Evolutionary conservation across 2,888 invertebrate genomes (phyloP).

Genomic region (Colletes collaris): DNA sequence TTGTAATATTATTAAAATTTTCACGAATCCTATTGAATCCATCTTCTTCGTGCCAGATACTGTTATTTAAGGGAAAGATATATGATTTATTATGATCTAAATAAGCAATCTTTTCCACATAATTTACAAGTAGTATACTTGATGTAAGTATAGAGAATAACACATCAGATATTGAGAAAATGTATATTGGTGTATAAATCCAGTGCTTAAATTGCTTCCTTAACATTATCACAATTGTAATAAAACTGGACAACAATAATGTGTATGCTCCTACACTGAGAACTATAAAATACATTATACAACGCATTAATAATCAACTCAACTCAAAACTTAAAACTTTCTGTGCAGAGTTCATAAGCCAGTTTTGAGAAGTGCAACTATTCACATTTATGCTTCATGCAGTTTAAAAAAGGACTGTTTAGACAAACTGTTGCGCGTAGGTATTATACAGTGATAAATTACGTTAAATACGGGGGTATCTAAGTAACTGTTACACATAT

Average conservation of each 20-base stretch:
- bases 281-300: conserved; percentile 70
- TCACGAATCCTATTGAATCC: conserved; percentile 15
- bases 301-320: conserved; percentile 5
- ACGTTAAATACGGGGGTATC: conserved; percentile 56
- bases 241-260: conserved; percentile 71
- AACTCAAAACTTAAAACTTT: neutral
- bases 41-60: conserved; percentile 30
- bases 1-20: conserved; percentile 13
- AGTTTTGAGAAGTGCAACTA: neutral
- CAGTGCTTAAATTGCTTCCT: conserved; percentile 63
- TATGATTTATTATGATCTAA: conserved; percentile 16
- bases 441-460: conserved; percentile 24
- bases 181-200: conserved; percentile 64
- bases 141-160: conserved; percentile 67
- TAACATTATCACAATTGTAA: conserved; percentile 69
- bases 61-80: conserved; percentile 1
- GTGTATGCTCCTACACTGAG: conserved; percentile 68
- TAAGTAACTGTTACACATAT: conserved; percentile 32
- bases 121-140: conserved; percentile 48
- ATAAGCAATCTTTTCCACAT: conserved; percentile 26
- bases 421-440: conserved; percentile 15
- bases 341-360: conserved; percentile 1
- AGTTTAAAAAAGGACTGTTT: conserved; percentile 41
- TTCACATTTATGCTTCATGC: conserved; percentile 2
- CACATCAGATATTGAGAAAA: conserved; percentile 74